These are phyloP conservation scores for Microctonus hyperodae DNA, from an alignment of 2,888 invertebrate species.

Conservation along the genomic window DNA sequence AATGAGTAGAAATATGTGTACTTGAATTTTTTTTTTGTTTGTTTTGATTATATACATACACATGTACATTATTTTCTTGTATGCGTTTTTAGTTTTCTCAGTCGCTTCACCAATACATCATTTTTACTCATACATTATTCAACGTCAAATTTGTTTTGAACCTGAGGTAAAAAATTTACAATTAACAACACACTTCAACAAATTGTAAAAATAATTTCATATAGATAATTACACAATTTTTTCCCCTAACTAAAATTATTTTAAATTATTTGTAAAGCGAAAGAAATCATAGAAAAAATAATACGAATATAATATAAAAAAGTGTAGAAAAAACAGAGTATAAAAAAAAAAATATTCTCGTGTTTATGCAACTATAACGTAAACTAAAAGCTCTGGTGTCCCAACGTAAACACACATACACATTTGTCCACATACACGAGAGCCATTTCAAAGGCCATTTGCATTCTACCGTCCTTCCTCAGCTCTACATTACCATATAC, in stretches of 20 bases:
- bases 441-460: slow-evolving; percentile 53
- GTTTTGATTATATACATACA: too few species aligned
- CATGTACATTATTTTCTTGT: not conserved
- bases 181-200: too few species aligned
- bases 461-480: slow-evolving; percentile 44
- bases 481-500: slow-evolving; percentile 5
- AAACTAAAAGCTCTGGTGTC: slow-evolving; percentile 54
- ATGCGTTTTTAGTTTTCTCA: not conserved
- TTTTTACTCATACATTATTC: slow-evolving; percentile 23
- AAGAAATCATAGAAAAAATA: too few species aligned
- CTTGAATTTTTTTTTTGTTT: not conserved
- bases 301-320: not conserved
- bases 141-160: slow-evolving; percentile 12
- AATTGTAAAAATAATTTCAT: too few species aligned
- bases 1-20: not conserved
- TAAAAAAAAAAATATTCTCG: not conserved
- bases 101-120: not conserved
- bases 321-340: not conserved
- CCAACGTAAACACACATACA: slow-evolving; percentile 35
- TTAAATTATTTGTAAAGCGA: too few species aligned
- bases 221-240: too few species aligned
- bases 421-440: slow-evolving; percentile 38
- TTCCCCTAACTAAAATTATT: too few species aligned
- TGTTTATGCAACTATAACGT: slow-evolving; percentile 52
- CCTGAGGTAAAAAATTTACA: too few species aligned